Conservation (phyloP, 2,888 invertebrate species). For the Drosophila anomelani region DNA sequence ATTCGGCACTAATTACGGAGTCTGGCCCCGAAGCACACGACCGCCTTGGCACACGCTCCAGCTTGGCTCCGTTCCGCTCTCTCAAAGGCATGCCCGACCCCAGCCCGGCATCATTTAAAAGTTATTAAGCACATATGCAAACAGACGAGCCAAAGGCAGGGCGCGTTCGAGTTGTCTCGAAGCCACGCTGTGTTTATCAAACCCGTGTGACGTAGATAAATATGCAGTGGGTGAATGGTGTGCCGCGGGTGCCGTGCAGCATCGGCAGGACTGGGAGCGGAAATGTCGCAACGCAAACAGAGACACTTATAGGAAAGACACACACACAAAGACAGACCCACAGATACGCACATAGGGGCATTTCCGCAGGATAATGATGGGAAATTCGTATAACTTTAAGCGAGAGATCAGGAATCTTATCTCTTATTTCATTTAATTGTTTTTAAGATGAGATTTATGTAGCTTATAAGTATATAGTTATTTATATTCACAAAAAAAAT, state of each 20-base stretch:
- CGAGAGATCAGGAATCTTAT: not conserved
- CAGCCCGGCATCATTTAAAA: conserved; percentile 45
- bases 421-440: not conserved
- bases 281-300: conserved; percentile 46
- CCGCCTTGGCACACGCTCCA: conserved; percentile 6
- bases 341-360: conserved; percentile 5
- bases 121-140: conserved; percentile 70
- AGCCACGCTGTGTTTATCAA: conserved; percentile 62
- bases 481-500: not conserved
- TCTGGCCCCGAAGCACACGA: conserved; percentile 6
- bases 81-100: conserved; percentile 14
- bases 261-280: conserved; percentile 33
- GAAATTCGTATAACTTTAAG: not conserved
- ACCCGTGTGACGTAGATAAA: conserved; percentile 56
- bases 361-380: conserved; percentile 2
- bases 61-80: conserved; percentile 16
- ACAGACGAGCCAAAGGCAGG: conserved; percentile 50
- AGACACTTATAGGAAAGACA: conserved; percentile 51
- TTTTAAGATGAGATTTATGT: not conserved
- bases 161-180: conserved; percentile 54
- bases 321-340: conserved; percentile 19
- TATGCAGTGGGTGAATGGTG: conserved; percentile 33
- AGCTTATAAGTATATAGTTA: no score
- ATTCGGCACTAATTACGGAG: conserved; percentile 34
- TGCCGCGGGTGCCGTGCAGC: conserved; percentile 3